Evolutionary conservation across 2,797 vertebrate species (phyloP).

Genomic region (Melanotaenia maccullochi): DNA sequence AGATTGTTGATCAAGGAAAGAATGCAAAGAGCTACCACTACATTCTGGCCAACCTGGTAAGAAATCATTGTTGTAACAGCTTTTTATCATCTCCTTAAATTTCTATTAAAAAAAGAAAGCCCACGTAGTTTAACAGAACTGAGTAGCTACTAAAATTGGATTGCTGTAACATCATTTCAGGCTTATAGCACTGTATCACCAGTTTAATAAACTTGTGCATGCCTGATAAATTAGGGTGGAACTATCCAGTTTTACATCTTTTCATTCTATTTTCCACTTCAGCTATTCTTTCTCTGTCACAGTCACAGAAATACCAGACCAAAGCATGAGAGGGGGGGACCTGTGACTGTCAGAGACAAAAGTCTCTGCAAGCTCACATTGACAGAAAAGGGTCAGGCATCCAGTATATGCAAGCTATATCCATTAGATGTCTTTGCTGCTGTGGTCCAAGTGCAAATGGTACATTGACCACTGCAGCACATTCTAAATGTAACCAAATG

Average conservation of each 20-base stretch:
- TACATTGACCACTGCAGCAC: constrained; percentile 40
- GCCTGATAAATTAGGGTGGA: constrained; percentile 34
- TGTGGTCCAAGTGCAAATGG: constrained; percentile 41
- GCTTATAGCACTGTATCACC: constrained; percentile 35
- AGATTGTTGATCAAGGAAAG: constrained; percentile 96
- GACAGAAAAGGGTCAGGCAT: constrained; percentile 64
- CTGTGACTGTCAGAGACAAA: constrained; percentile 33
- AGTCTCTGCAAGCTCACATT: constrained; percentile 40
- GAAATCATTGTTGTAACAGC: constrained; percentile 45
- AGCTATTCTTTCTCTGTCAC: constrained; percentile 33
- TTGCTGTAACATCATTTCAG: constrained; percentile 15
- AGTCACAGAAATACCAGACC: constrained; percentile 15
- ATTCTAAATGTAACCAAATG: constrained; percentile 59
- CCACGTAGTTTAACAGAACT: neutral
- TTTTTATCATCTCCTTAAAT: neutral
- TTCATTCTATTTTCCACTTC: constrained; percentile 30
- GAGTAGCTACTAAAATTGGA: constrained; percentile 5
- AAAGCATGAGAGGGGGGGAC: constrained; percentile 14
- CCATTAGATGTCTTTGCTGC: constrained; percentile 54
- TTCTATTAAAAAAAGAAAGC: neutral
- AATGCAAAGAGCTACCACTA: constrained; percentile 98
- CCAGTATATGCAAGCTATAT: constrained; percentile 47
- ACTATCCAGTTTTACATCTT: constrained; percentile 44
- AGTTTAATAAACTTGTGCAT: constrained; percentile 44
- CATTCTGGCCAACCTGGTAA: constrained; percentile 98